Conservation (phyloP, 1,140 invertebrate species). For the Himalopsyche phryganea region DNA sequence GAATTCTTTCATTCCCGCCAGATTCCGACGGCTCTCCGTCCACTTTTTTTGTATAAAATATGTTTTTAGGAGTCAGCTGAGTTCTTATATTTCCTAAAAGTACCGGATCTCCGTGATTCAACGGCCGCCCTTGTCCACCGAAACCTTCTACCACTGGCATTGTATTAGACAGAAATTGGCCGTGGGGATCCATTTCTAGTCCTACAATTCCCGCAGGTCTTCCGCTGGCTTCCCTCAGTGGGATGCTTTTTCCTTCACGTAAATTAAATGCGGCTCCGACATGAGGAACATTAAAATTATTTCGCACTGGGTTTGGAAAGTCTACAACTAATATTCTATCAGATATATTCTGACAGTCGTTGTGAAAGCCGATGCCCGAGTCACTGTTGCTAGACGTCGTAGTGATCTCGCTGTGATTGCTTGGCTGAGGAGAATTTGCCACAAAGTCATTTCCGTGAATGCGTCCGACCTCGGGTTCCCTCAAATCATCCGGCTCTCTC, state of each 20-base stretch:
- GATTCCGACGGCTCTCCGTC: constrained; percentile 19
- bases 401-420: constrained; percentile 74
- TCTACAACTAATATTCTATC: constrained; percentile 80
- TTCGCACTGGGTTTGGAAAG: constrained; percentile 53
- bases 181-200: constrained; percentile 46
- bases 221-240: constrained; percentile 30
- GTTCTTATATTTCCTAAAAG: constrained; percentile 34
- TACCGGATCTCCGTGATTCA: constrained; percentile 45
- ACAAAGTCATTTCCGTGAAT: constrained; percentile 37
- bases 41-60: constrained; percentile 20
- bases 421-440: constrained; percentile 77
- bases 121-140: constrained; percentile 45
- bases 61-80: constrained; percentile 18
- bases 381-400: constrained; percentile 91
- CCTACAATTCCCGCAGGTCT: constrained; percentile 47
- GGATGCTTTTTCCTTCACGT: constrained; percentile 42
- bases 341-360: constrained; percentile 77
- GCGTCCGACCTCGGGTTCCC: constrained; percentile 36
- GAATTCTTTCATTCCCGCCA: constrained; percentile 4
- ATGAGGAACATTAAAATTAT: constrained; percentile 35
- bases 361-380: constrained; percentile 89
- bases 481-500: constrained; percentile 14
- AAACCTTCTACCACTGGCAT: constrained; percentile 52
- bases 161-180: constrained; percentile 48
- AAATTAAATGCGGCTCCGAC: constrained; percentile 33